Conservation (phyloP, 2,113 vertebrate genomes). For the Salvator merianae region DNA sequence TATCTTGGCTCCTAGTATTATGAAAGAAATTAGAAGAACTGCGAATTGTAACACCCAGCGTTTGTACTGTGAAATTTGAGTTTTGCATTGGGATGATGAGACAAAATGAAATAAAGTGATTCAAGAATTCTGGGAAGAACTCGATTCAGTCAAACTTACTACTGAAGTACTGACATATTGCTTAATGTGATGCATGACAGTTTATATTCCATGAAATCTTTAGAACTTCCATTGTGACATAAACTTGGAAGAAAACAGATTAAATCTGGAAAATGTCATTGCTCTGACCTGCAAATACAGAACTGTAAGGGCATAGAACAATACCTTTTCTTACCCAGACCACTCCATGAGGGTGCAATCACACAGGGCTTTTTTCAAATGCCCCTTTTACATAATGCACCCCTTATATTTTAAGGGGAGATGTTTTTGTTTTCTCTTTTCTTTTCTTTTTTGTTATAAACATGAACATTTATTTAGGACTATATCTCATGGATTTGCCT, state of each 20-base stretch:
- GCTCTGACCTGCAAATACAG: constrained; percentile 23
- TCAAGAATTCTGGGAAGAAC: neutral
- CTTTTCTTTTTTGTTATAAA: too few relatives aligned
- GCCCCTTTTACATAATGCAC: too few relatives aligned
- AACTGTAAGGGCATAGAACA: constrained; percentile 16
- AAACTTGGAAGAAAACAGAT: neutral
- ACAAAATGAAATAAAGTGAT: neutral
- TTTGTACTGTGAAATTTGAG: neutral
- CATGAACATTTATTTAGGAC: too few relatives aligned
- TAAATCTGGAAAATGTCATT: constrained; percentile 3
- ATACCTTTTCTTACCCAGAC: constrained; percentile 1
- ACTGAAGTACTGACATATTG: neutral
- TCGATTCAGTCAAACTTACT: constrained; percentile 19
- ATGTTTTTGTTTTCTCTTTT: too few relatives aligned
- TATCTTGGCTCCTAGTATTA: too few relatives aligned
- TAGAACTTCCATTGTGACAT: neutral
- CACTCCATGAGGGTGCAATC: too few relatives aligned
- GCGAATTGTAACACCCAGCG: too few relatives aligned
- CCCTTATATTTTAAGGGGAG: too few relatives aligned
- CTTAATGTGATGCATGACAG: constrained; percentile 5
- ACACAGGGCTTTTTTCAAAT: too few relatives aligned
- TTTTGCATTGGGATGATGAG: neutral
- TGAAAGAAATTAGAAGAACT: too few relatives aligned
- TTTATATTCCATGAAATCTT: constrained; percentile 36
- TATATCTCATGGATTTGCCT: too few relatives aligned